Percentiles rank a stretch among this genome's conserved stretches.
These are phyloP conservation scores for Elysia chlorotica DNA, from an alignment of 1,140 invertebrate species.

Conservation along the genomic window DNA sequence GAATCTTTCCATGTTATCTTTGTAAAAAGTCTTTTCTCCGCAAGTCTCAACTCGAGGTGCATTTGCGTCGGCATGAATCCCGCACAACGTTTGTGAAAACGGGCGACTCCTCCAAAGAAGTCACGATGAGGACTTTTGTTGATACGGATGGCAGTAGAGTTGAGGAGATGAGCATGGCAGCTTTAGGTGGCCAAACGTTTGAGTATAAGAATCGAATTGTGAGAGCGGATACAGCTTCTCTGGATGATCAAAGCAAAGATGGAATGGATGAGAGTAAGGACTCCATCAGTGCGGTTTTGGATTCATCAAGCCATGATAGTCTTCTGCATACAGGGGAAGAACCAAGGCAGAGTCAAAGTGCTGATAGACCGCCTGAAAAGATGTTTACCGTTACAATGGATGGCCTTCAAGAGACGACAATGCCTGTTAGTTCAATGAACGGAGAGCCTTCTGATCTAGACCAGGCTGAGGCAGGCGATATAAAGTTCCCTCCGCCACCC, in stretches of 20 bases:
- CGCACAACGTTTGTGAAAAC: slow-evolving; percentile 14
- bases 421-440: background rate
- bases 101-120: slow-evolving; percentile 5
- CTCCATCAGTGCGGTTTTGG: background rate
- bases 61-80: slow-evolving; percentile 7
- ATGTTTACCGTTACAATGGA: slow-evolving; percentile 8
- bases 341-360: background rate
- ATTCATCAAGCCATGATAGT: too few species aligned
- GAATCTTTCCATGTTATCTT: slow-evolving; percentile 16
- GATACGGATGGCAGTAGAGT: slow-evolving; percentile 19
- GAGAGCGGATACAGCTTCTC: background rate
- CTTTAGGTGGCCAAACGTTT: slow-evolving; percentile 16
- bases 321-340: too few species aligned
- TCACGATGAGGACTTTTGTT: slow-evolving; percentile 17
- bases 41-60: slow-evolving; percentile 8
- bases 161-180: slow-evolving; percentile 21
- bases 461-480: slow-evolving; percentile 9
- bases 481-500: slow-evolving; percentile 11
- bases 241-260: background rate
- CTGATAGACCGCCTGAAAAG: background rate
- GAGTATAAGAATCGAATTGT: slow-evolving; percentile 16
- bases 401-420: slow-evolving; percentile 3
- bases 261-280: background rate
- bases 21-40: slow-evolving; percentile 21
- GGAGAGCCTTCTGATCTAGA: background rate